Evolutionary conservation across 2,888 invertebrate species (phyloP).

Genomic region (Rotaria socialis): DNA sequence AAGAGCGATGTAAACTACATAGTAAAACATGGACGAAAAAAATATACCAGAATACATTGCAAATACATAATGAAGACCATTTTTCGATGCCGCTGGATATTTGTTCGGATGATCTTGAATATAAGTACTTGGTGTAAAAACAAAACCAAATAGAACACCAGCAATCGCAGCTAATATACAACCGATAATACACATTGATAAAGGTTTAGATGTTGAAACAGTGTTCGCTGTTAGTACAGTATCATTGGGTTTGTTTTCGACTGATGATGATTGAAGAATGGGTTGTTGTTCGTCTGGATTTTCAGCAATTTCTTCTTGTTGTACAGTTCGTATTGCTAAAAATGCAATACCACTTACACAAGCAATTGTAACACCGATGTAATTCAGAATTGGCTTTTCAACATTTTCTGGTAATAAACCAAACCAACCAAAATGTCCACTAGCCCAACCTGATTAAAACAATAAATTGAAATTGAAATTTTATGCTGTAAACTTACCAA

Average conservation of each 20-base stretch:
- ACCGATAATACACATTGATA: constrained; percentile 50
- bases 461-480: too few relatives aligned
- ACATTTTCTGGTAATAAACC: constrained; percentile 53
- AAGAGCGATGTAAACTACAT: constrained; percentile 57
- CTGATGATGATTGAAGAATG: constrained; percentile 17
- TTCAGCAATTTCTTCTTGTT: constrained; percentile 46
- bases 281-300: not conserved
- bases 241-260: not conserved
- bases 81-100: constrained; percentile 51
- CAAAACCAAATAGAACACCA: constrained; percentile 60
- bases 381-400: constrained; percentile 52
- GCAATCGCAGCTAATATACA: constrained; percentile 57
- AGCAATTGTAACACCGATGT: constrained; percentile 54
- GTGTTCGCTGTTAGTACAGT: not conserved
- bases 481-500: constrained; percentile 50
- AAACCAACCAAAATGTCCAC: constrained; percentile 57
- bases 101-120: constrained; percentile 55
- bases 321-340: constrained; percentile 50
- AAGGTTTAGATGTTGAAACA: not conserved
- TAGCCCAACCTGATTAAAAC: constrained; percentile 41
- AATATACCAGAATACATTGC: constrained; percentile 61
- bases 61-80: constrained; percentile 61
- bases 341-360: constrained; percentile 53
- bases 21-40: constrained; percentile 57
- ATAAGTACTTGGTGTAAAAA: constrained; percentile 61